phyloP scores from a whole-genome alignment of 2,888 invertebrate genomes.

The Steinernema hermaphroditum region DNA sequence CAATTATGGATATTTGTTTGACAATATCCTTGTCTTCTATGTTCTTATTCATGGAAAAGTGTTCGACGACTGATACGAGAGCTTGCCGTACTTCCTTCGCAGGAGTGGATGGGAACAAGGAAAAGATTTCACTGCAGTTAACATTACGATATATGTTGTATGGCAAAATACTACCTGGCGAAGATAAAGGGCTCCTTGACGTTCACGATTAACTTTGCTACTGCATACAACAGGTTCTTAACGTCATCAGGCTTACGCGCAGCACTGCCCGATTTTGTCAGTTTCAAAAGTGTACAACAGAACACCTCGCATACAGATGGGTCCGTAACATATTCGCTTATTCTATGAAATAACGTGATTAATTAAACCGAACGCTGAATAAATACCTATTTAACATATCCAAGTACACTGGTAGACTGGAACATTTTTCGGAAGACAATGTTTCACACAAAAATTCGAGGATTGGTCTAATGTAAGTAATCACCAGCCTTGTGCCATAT shows the following conservation, averaged over 20 bases:
- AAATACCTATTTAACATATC: not conserved
- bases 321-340: slow-evolving; percentile 50
- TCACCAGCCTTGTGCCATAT: not conserved
- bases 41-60: not conserved
- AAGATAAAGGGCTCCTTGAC: slow-evolving; percentile 43
- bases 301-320: slow-evolving; percentile 48
- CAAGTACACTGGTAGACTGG: not conserved
- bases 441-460: not conserved
- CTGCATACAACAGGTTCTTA: slow-evolving; percentile 45
- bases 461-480: not conserved
- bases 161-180: too few relatives aligned
- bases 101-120: not conserved
- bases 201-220: slow-evolving; percentile 44
- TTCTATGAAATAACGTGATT: slow-evolving; percentile 33
- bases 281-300: slow-evolving; percentile 46
- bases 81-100: not conserved
- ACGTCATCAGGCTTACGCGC: not conserved
- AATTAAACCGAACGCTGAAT: not conserved
- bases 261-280: not conserved
- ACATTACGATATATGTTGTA: not conserved
- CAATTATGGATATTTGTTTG: slow-evolving; percentile 15
- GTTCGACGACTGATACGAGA: not conserved
- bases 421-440: not conserved
- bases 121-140: not conserved
- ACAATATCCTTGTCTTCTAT: not conserved